Evolutionary conservation across 92 coral and sea anemone genomes (phyloP).

Genomic region (Phymanthus crucifer): DNA sequence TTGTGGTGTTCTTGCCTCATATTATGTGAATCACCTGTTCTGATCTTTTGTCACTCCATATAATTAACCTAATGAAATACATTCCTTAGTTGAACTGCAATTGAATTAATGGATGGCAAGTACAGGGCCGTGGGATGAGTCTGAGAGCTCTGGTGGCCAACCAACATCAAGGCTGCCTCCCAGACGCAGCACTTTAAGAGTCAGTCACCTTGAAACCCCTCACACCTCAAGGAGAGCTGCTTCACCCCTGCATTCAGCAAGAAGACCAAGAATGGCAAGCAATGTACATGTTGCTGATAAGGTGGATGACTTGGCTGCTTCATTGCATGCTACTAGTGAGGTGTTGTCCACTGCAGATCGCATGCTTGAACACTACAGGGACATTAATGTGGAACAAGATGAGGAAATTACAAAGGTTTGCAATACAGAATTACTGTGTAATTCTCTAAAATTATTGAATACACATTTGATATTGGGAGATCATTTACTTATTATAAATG

Average conservation of each 20-base stretch:
- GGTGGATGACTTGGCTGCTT: constrained; percentile 94
- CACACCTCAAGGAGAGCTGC: constrained; percentile 39
- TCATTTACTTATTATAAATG: neutral
- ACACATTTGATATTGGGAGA: neutral
- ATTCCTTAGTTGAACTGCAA: neutral
- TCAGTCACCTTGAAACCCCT: constrained; percentile 72
- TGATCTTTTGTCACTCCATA: too few species aligned
- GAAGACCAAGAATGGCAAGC: constrained; percentile 33
- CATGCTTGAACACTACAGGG: constrained; percentile 97
- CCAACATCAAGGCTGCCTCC: constrained; percentile 62
- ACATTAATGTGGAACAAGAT: constrained; percentile 96
- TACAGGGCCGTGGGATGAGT: constrained; percentile 92
- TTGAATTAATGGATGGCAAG: constrained; percentile 70
- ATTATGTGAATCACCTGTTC: too few species aligned
- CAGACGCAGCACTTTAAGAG: constrained; percentile 78
- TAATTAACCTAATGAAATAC: too few species aligned
- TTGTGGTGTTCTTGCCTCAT: too few species aligned
- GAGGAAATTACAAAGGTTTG: constrained; percentile 92
- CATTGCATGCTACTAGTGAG: constrained; percentile 94
- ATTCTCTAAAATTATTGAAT: neutral
- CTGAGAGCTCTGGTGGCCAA: constrained; percentile 75
- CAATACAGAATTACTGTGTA: neutral
- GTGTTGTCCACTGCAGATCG: constrained; percentile 99
- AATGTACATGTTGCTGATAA: constrained; percentile 76
- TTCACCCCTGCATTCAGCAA: constrained; percentile 50